These are phyloP conservation scores for Panthera tigris DNA, from an alignment of 2,113 vertebrate species.

Conservation along the genomic window DNA sequence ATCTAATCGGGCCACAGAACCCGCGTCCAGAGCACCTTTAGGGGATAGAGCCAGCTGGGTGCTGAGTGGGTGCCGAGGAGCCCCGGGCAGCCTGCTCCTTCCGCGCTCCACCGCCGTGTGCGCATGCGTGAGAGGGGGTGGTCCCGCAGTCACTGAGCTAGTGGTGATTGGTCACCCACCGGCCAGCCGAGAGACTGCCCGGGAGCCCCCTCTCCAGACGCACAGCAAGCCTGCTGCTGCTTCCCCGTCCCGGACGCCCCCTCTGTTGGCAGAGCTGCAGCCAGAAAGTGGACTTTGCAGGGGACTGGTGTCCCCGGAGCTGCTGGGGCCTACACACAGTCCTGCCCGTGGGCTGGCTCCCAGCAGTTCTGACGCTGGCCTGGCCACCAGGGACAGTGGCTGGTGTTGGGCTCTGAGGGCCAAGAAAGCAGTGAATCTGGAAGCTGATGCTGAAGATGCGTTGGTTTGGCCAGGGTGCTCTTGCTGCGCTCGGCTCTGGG, in stretches of 20 bases:
- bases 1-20: accelerated
- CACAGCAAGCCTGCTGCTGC: neutral
- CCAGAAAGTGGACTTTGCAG: neutral
- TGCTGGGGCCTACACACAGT: neutral
- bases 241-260: neutral
- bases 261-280: neutral
- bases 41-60: neutral
- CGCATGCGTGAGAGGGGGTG: accelerated
- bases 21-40: accelerated
- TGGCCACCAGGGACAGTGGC: neutral
- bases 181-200: neutral
- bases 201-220: neutral
- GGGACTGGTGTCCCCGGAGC: neutral
- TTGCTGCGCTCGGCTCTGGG: neutral
- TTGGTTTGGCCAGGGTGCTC: too few species aligned
- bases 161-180: neutral
- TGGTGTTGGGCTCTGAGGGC: accelerated
- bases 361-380: neutral
- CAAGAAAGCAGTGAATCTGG: accelerated
- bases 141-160: neutral
- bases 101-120: accelerated
- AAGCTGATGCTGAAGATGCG: accelerated
- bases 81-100: neutral
- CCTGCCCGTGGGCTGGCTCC: neutral
- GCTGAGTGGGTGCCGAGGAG: accelerated